Evolutionary conservation across 2,888 invertebrate genomes (phyloP).

Genomic region (Cantharis rustica): DNA sequence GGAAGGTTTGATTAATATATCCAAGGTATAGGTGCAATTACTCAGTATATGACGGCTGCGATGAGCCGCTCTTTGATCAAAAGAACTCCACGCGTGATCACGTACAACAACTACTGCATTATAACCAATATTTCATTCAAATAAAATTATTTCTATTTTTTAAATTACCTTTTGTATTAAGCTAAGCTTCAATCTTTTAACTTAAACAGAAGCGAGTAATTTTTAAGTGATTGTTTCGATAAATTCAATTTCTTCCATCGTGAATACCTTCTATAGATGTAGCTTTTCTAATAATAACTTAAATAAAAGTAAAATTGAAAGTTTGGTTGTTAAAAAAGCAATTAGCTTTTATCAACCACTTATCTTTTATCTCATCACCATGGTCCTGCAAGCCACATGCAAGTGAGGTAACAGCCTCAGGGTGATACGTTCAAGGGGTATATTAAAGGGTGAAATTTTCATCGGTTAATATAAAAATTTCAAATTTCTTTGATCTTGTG

Average conservation of each 20-base stretch:
- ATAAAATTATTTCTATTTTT: slow-evolving; percentile 9
- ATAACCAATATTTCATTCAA: slow-evolving; percentile 18
- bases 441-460: neutral
- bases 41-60: slow-evolving; percentile 39
- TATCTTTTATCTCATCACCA: neutral
- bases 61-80: slow-evolving; percentile 50
- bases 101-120: slow-evolving; percentile 38
- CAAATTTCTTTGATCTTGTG: neutral
- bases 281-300: neutral
- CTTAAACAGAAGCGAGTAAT: neutral
- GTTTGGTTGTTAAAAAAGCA: neutral
- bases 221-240: neutral
- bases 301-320: neutral
- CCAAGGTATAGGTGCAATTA: slow-evolving; percentile 46
- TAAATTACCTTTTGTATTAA: neutral
- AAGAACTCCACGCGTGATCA: slow-evolving; percentile 50
- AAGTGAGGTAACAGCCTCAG: neutral
- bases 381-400: neutral
- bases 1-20: slow-evolving; percentile 46
- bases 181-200: neutral
- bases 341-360: neutral
- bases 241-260: neutral
- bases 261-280: neutral
- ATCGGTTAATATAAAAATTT: neutral
- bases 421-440: neutral